Conservation (phyloP, 2,113 vertebrate species). For the Oostethus manadensis region DNA sequence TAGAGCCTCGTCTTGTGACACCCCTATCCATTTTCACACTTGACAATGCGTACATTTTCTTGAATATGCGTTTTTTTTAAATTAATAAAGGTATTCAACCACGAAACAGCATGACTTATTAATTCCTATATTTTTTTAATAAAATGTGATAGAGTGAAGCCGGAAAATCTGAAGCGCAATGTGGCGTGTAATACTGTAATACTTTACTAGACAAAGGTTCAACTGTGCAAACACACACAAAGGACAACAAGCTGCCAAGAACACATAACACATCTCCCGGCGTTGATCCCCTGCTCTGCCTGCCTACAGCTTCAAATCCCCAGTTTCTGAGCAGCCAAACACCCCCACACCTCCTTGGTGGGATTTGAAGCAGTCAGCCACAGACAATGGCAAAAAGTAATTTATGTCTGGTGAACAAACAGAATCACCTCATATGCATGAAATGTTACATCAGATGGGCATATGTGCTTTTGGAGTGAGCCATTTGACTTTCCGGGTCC, state of each 20-base stretch:
- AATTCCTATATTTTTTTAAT: no score
- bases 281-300: conserved; percentile 34
- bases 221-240: conserved; percentile 15
- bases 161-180: no score
- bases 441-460: conserved; percentile 16
- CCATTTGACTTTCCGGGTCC: conserved; percentile 16
- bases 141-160: no score
- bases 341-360: conserved; percentile 46
- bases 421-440: conserved; percentile 31
- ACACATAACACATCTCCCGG: conserved; percentile 17
- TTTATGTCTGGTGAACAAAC: conserved; percentile 20
- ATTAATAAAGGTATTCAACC: no score
- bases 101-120: no score
- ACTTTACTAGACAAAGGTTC: conserved; percentile 25
- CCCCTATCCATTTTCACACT: no score
- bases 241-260: conserved; percentile 48
- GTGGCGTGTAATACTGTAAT: background rate
- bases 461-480: conserved; percentile 14
- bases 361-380: conserved; percentile 30
- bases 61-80: no score
- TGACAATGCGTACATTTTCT: no score
- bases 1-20: no score
- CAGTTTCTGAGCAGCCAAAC: conserved; percentile 33
- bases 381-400: conserved; percentile 39
- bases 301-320: conserved; percentile 47